These are phyloP conservation scores for Dendrophyllia cribrosa DNA, from an alignment of 64 coral and sea anemone genomes.

Conservation along the genomic window DNA sequence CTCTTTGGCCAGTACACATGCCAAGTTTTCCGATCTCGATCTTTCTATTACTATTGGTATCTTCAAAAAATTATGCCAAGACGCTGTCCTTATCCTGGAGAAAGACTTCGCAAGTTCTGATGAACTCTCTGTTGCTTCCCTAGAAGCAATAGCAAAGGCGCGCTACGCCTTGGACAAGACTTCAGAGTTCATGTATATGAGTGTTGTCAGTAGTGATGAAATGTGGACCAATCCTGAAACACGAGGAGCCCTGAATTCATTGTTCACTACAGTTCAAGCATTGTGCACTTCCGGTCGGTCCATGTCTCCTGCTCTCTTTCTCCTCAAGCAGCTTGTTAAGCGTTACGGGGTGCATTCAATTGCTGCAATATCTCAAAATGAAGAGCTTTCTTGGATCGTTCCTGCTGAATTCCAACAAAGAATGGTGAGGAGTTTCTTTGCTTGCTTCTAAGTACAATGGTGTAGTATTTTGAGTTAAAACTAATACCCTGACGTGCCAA, in stretches of 20 bases:
- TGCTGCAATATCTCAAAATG: background rate
- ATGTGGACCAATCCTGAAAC: background rate
- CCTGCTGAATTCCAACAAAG: conserved; percentile 4
- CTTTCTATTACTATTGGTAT: background rate
- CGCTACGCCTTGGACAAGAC: background rate
- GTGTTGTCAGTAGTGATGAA: background rate
- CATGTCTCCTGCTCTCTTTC: conserved; percentile 26
- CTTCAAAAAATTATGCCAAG: background rate
- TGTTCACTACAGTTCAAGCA: background rate
- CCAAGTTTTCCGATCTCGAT: background rate
- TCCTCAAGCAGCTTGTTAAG: conserved; percentile 56
- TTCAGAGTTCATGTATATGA: conserved; percentile 49
- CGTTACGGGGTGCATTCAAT: conserved; percentile 51
- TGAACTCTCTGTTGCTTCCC: conserved; percentile 10
- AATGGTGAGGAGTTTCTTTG: background rate
- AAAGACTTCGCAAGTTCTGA: background rate
- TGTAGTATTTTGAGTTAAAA: background rate
- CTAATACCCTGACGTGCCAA: too few relatives aligned
- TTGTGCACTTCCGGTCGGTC: background rate
- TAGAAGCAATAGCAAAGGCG: conserved; percentile 48
- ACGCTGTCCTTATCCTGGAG: background rate
- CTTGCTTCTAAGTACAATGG: background rate
- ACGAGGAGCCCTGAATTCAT: background rate
- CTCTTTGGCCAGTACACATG: background rate
- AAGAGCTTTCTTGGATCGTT: conserved; percentile 36